Evolutionary conservation across 2,888 invertebrate genomes (phyloP).

Genomic region (Hymenopus coronatus): DNA sequence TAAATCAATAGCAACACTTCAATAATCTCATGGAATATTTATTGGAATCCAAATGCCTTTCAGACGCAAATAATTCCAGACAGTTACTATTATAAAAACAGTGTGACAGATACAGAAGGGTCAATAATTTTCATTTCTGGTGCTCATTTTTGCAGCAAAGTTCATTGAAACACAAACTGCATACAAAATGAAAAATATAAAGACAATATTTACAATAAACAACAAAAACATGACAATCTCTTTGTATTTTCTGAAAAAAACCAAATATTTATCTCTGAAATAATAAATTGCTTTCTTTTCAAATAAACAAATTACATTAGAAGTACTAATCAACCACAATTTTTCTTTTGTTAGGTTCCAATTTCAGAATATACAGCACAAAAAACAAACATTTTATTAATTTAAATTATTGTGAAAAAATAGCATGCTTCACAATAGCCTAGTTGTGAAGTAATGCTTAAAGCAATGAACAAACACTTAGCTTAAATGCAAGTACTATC

Average conservation of each 20-base stretch:
- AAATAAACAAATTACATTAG: too few relatives aligned
- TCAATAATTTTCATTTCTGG: not conserved
- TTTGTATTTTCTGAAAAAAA: not conserved
- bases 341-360: not conserved
- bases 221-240: not conserved
- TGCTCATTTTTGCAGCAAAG: not conserved
- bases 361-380: not conserved
- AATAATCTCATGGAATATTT: constrained; percentile 7
- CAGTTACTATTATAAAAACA: constrained; percentile 6
- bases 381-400: not conserved
- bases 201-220: not conserved
- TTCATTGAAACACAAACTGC: not conserved
- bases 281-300: not conserved
- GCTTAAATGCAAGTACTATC: not conserved
- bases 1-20: too few relatives aligned
- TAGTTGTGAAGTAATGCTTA: not conserved
- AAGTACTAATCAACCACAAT: not conserved
- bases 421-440: not conserved
- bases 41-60: constrained; percentile 7
- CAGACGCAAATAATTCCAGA: not conserved
- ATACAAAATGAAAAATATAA: not conserved
- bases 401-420: not conserved
- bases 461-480: not conserved
- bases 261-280: not conserved
- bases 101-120: not conserved